Evolutionary conservation across 92 coral and sea anemone genomes (phyloP), one percentile per base, ranked within the genome.

Genomic region (Siderastrea siderea): DNA sequence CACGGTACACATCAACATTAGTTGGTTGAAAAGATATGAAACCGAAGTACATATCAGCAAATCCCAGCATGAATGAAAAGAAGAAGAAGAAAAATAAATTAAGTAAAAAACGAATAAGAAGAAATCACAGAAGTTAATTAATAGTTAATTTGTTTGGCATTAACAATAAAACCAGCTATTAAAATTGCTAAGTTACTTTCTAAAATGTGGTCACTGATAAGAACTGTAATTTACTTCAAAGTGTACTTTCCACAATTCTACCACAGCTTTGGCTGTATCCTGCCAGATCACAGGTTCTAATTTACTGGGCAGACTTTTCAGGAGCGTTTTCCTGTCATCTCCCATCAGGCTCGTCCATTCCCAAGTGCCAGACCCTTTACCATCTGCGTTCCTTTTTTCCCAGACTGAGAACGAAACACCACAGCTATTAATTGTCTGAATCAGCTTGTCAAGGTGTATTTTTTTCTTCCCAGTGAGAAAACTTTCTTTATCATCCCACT

Each of bases 261-360:
- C 87, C 12, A 75, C 91, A 7, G 76, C 47, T 6, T 72, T 52
- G 3, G 50, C 72, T 47, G 86, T 87, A 47, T 71, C 67, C 54
- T n/a, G 77, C 76, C 72, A 82, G 26, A 88, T 47, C 47, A 52
- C 53, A 26, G 68, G 14, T 16, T 80, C 77, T 11, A 81, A 15
- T n/a, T 72, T 82, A 1, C 5, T 10, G 1, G 87, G 92, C 1
- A 82, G 71, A 11, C 45, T 67, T 47, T 26, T 64, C 45, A 80
- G 14, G 3, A 74, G 83, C 26, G 2, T 75, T 19, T 81, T 82
- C 12, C 87, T 72, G 61, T 82, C 87, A 63, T 75, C 77, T 8
- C 87, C 83, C 87, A 88, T 75, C 5, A 81, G 54, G 44, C 92
- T 74, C 12, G 87, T 88, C 69, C 77, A 82, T 3, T 77, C 89